Conservation (phyloP, 2,113 vertebrate species). For the Ia io region DNA sequence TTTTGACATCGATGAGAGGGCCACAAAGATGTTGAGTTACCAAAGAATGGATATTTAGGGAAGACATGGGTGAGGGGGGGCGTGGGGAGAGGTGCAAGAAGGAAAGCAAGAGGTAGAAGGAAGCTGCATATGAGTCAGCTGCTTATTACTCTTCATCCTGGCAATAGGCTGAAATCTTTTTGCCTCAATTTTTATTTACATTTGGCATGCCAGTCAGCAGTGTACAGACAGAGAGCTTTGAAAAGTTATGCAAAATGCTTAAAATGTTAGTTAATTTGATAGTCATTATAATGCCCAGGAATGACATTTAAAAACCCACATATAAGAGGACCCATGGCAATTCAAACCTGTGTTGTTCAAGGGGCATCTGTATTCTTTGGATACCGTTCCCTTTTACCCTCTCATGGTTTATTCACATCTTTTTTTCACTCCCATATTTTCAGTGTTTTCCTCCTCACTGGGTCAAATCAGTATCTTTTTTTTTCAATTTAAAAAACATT, state of each 20-base stretch:
- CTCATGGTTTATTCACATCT: neutral
- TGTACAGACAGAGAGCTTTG: neutral
- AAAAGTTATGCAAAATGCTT: constrained; percentile 14
- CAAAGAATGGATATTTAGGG: neutral
- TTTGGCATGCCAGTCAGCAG: constrained; percentile 6
- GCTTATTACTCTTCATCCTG: neutral
- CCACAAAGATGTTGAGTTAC: neutral
- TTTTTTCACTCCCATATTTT: neutral
- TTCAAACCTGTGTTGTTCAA: neutral
- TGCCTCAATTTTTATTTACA: neutral
- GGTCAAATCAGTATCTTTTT: neutral
- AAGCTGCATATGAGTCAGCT: neutral
- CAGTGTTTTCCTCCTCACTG: neutral
- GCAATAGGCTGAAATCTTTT: neutral
- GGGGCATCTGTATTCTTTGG: neutral
- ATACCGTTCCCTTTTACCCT: neutral
- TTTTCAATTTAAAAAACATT: neutral
- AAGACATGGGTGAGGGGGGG: neutral
- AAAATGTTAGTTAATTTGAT: neutral
- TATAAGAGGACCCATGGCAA: neutral
- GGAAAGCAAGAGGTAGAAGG: neutral
- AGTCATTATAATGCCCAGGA: neutral
- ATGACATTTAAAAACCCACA: neutral
- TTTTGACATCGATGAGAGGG: neutral
- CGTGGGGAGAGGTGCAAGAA: neutral